These are phyloP conservation scores for Misgurnus mizolepis DNA, from an alignment of 2,113 vertebrate genomes.

Conservation along the genomic window DNA sequence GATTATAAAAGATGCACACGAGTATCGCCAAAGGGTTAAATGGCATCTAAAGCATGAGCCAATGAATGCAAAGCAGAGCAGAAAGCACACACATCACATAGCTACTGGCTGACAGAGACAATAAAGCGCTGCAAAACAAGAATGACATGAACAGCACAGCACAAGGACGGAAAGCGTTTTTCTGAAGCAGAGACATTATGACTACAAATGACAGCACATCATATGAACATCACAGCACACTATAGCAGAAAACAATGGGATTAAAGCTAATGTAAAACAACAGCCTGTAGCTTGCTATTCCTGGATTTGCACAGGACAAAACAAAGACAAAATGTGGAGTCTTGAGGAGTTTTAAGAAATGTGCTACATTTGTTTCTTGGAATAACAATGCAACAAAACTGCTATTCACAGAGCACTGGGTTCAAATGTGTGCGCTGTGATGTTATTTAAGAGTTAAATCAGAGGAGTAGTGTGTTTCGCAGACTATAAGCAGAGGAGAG, in stretches of 20 bases:
- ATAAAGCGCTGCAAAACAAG: constrained; percentile 13
- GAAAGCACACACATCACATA: constrained; percentile 38
- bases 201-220: constrained; percentile 1
- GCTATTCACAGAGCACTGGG: constrained; percentile 26
- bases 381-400: constrained; percentile 53
- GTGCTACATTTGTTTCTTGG: constrained; percentile 16
- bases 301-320: constrained; percentile 47
- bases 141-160: not conserved
- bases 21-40: constrained; percentile 10
- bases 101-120: not conserved
- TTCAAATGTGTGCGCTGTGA: constrained; percentile 17
- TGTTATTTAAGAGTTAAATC: not conserved
- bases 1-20: not conserved
- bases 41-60: constrained; percentile 25
- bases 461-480: not conserved
- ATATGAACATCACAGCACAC: constrained; percentile 22
- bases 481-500: constrained; percentile 33
- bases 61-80: constrained; percentile 51
- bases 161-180: constrained; percentile 26
- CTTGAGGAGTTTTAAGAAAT: constrained; percentile 17
- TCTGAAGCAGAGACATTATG: constrained; percentile 27
- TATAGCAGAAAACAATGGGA: constrained; percentile 18
- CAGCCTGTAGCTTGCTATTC: constrained; percentile 61
- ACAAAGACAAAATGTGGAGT: constrained; percentile 12
- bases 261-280: constrained; percentile 52